Evolutionary conservation across 2,888 invertebrate genomes (phyloP), one percentile per base, ranked within the genome.

Genomic region (Pseudeuparius sepicola): DNA sequence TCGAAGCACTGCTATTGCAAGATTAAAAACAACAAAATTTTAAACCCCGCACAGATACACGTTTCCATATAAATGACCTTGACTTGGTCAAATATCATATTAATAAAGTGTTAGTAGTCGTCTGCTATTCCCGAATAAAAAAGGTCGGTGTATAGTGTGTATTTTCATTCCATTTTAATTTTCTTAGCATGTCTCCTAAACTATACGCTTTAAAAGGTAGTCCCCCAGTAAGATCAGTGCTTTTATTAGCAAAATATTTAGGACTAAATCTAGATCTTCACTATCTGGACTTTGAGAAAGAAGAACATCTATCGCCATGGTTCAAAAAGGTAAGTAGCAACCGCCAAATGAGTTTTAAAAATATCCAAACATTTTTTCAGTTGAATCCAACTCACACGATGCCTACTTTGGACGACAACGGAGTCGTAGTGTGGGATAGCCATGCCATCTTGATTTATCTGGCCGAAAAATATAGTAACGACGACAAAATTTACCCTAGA

Each of bases 321-420:
- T 67, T 57, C 41, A 10, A 60, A 2, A 61, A 65, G 59, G 46
- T 46, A 42, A 32, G 11, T 15, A 9, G n/a, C n/a, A n/a, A n/a
- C n/a, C n/a, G n/a, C n/a, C n/a, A n/a, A 30, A 18, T 12, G 9
- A 30, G 24, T 35, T 23, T n/a, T 31, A 12, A 17, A 14, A 14
- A 14, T 32, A 24, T 11, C 3, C n/a, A 13, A 5, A 12, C 6
- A 30, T 18, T 15, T 26, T 57, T 64, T 4, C 50, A 74, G 73
- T 47, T 70, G 2, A 73, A 72, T 53, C 71, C 73, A 1, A 64
- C 67, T 45, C 71, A 69, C 48, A 67, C 68, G 14, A 55, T 75
- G 24, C 75, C 76, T 4, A 67, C 70, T 9, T 56, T 76, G 20
- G 66, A 70, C 47, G 66, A 70, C 46, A 64, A 67, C 26, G 73